Percentiles rank a stretch among this genome's conserved stretches.
phyloP scores from a whole-genome alignment of 2,888 invertebrate species.

The Axea sp. region DNA sequence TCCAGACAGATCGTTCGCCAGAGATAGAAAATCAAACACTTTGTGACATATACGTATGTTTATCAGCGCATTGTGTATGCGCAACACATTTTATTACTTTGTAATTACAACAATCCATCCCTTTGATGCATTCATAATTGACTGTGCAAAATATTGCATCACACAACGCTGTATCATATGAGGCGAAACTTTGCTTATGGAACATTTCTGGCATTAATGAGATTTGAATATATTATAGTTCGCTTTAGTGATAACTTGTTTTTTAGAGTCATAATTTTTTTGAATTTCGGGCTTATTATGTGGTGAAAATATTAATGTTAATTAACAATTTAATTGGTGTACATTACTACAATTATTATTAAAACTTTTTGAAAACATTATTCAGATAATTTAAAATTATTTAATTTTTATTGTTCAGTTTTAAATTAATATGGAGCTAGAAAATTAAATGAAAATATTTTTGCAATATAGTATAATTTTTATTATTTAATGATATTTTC shows the following conservation, averaged over 20 bases:
- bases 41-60: conserved; percentile 24
- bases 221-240: conserved; percentile 37
- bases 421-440: no score
- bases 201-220: conserved; percentile 24
- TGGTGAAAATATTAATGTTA: no score
- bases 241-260: conserved; percentile 5
- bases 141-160: conserved; percentile 24
- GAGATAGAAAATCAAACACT: conserved; percentile 23
- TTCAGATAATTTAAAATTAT: no score
- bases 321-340: no score
- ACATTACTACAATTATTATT: no score
- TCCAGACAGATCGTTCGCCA: conserved; percentile 38
- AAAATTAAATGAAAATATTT: no score
- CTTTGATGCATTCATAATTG: conserved; percentile 51
- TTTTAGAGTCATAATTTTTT: conserved; percentile 17
- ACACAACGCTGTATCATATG: neutral
- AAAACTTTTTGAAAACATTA: no score
- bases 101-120: conserved; percentile 39
- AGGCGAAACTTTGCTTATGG: conserved; percentile 14
- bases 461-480: no score
- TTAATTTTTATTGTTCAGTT: no score
- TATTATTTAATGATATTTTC: no score
- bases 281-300: neutral
- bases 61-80: conserved; percentile 35
- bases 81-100: conserved; percentile 46